A percentile compares a stretch with the other conserved stretches of the same genome.
phyloP scores from a whole-genome alignment of 2,113 vertebrate species.

The Puma concolor region DNA sequence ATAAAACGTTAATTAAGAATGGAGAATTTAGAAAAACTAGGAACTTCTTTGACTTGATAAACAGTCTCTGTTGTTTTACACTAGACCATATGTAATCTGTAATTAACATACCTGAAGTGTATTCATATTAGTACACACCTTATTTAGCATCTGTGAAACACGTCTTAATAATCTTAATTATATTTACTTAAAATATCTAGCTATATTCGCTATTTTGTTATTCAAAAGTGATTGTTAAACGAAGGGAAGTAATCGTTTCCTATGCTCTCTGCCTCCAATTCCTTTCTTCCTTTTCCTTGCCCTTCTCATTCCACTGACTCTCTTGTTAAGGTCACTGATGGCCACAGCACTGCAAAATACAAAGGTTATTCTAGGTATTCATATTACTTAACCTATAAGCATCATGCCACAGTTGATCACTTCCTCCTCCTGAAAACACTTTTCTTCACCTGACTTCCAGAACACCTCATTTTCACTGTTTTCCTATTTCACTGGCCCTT shows the following conservation, averaged over 20 bases:
- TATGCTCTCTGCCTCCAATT: neutral
- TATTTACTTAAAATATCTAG: neutral
- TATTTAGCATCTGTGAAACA: constrained; percentile 31
- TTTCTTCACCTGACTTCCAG: neutral
- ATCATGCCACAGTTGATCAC: neutral
- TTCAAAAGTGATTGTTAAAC: neutral
- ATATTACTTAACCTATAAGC: neutral
- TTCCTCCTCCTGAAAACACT: neutral
- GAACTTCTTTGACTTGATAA: neutral
- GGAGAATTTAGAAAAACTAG: neutral
- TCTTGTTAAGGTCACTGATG: neutral
- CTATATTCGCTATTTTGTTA: neutral
- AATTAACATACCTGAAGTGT: neutral
- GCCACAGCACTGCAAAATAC: neutral
- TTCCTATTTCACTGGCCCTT: neutral
- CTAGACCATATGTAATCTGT: neutral
- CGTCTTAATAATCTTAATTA: neutral
- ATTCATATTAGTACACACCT: neutral
- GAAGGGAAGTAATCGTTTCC: neutral
- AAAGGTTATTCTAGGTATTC: neutral
- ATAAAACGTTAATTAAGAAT: neutral
- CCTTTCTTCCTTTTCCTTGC: neutral
- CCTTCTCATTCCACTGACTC: neutral
- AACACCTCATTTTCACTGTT: neutral
- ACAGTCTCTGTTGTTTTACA: neutral